Evolutionary conservation across 2,113 vertebrate genomes (phyloP), one percentile per base, ranked within the genome.

Genomic region (Saimiri boliviensis): DNA sequence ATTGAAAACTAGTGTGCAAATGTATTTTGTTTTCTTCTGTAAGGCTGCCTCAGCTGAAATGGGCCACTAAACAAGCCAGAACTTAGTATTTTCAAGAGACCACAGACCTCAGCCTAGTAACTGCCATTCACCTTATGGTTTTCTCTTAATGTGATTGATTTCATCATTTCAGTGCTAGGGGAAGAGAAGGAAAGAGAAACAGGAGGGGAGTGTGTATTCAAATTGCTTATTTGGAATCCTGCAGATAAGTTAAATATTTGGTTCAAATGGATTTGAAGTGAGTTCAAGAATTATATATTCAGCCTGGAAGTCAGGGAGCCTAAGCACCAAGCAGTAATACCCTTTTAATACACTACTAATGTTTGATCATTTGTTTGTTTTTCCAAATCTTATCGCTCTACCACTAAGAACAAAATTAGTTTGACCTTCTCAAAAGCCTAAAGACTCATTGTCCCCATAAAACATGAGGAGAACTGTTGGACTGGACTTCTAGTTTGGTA

Each of bases 371-470:
- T 52, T 95, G 42, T 89, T 76, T 94, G 71, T 89, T 95, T 86
- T 90, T 91, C 68, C 84, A 96, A 96, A 88, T 96, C 76, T 95
- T 96, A 85, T 66, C 91, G 87, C 42, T 68, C 25, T 95, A 30
- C 37, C 35, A 80, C 42, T 86, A 93, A 89, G 12, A 96, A 96
- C 49, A 86, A 96, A 97, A 97, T 96, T 95, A 93, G 77, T 92
- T 97, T 95, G 87, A 94, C 63, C 73, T 95, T 97, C 81, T 96
- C 23, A 93, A 97, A 93, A 90, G 37, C 21, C 40, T 89, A 21
- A 93, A 94, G 89, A 56, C 27, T 52, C 32, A 35, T 27, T 76
- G 73, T 86, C 70, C 56, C 60, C 49, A 21, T 92, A 96, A 83
- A 94, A 96, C 77, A 84, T 16, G 40, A 83, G 82, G 37, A 92